Base-by-base conservation (phyloP, 2,888 invertebrate genomes). In the Drosophila bunnanda region DNA sequence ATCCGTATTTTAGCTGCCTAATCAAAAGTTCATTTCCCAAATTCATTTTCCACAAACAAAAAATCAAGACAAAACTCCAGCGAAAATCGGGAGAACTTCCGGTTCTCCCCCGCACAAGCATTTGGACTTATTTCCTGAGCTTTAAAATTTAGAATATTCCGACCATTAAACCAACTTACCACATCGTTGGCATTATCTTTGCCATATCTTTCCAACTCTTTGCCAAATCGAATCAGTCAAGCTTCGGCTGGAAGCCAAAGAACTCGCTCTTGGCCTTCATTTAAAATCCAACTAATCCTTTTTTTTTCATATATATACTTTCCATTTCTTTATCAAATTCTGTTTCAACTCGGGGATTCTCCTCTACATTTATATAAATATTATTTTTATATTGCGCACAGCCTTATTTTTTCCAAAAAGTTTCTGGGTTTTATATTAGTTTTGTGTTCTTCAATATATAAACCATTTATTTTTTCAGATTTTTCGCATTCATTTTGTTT, bases 381-480 rank as follows among this genome's bases (percentile, higher is more conserved):
- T 53, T 55, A 72, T 62, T 53, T 66, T 74, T 70, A 32, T 76
- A 69, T 77, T 85, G 88, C 80, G 85, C 85, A 86, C 85, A 86
- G 85, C 85, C 85, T 77, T 84, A 62, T 81, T 70, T 79, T 73
- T 73, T 69, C 60, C 54, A 82, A 77, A 78, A 68, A 70, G 54
- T 79, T 69, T 76, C 58, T 68, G 61, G 62, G 32, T 46, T 44
- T 61, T 44, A 4, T 64, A 50, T 70, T 30, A 61, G 32, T 66
- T 64, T 74, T 44, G 69, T 44, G 48, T 61, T 39, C 25, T 54
- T 58, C 61, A 48, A 48, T 48, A 48, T 57, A 46, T 64, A 73
- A 79, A 72, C 71, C 72, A 28, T 76, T 76, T 60, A 36, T 77
- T 78, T 62, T 62, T 77, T 68, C 52, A 57, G 66, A 52, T 44